phyloP scores from a whole-genome alignment of 2,797 vertebrate genomes.

The Lagocephalus sceleratus region DNA sequence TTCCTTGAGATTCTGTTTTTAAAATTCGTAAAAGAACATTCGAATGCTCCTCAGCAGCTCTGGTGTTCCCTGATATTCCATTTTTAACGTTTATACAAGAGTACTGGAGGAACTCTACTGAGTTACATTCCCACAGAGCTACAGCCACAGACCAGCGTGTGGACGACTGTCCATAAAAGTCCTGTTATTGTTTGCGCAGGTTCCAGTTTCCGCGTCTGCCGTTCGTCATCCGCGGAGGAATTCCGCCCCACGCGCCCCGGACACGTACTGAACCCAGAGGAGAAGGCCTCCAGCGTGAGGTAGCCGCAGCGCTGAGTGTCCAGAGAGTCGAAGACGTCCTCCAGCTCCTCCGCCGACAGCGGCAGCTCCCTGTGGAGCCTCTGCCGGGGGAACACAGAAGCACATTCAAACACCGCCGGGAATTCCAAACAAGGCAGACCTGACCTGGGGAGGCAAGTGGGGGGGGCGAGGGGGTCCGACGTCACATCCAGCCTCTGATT shows the following conservation, averaged over 20 bases:
- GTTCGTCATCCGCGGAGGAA: no score
- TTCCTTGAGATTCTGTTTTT: no score
- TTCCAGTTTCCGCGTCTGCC: neutral
- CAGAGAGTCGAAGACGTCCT: slow-evolving; percentile 88
- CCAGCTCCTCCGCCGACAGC: slow-evolving; percentile 85
- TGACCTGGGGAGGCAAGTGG: neutral
- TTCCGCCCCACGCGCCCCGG: no score
- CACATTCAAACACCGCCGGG: slow-evolving; percentile 8
- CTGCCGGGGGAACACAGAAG: slow-evolving; percentile 66
- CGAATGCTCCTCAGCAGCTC: no score
- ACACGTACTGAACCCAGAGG: slow-evolving; percentile 88
- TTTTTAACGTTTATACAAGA: no score
- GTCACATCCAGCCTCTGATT: neutral
- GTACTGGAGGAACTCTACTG: no score
- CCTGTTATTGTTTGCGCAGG: neutral
- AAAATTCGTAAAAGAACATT: no score
- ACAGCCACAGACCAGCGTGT: no score
- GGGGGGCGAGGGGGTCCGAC: slow-evolving; percentile 1
- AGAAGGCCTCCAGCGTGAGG: slow-evolving; percentile 86
- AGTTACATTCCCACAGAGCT: no score
- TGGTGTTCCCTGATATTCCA: no score
- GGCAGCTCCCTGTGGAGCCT: slow-evolving; percentile 84
- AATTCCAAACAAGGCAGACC: neutral
- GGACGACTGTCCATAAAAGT: no score
- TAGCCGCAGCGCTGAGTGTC: slow-evolving; percentile 82